These are phyloP conservation scores for Seira musarum DNA, from an alignment of 2,888 invertebrate genomes.

Conservation along the genomic window DNA sequence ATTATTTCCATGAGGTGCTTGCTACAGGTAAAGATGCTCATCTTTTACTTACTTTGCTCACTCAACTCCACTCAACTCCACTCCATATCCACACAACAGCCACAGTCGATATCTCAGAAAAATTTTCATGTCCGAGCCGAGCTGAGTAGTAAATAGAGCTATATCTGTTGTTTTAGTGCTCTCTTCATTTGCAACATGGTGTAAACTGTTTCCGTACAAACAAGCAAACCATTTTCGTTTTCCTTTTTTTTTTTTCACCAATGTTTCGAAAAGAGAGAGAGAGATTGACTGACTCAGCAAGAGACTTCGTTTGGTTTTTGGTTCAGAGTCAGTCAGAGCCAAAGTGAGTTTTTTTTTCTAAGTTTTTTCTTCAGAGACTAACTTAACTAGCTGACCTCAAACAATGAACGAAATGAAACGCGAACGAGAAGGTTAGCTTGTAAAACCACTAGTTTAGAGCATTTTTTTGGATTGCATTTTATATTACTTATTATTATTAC, in stretches of 20 bases:
- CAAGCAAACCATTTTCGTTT: constrained; percentile 3
- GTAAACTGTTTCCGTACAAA: constrained; percentile 44
- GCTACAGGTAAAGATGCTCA: not conserved
- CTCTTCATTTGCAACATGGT: constrained; percentile 19
- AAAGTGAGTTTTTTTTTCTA: not conserved
- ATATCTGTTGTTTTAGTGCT: not conserved
- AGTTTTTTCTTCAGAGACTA: not conserved
- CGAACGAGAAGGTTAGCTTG: not conserved
- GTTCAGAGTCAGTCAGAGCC: no score
- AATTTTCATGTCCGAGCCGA: not conserved
- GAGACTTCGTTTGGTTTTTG: constrained; percentile 21
- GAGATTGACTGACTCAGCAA: constrained; percentile 50
- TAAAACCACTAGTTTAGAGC: not conserved
- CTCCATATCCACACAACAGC: no score
- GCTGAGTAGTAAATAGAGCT: not conserved
- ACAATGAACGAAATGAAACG: not conserved
- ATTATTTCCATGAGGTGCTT: not conserved
- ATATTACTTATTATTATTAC: constrained; percentile 45
- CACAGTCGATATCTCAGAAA: no score
- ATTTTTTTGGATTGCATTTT: constrained; percentile 2
- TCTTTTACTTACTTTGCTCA: no score
- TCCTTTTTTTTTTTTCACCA: constrained; percentile 16
- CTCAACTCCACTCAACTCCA: no score
- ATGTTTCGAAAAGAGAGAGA: constrained; percentile 30
- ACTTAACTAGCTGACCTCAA: constrained; percentile 5